Evolutionary conservation across 2,888 invertebrate species (phyloP).

Genomic region (Ornithoptera priamus): DNA sequence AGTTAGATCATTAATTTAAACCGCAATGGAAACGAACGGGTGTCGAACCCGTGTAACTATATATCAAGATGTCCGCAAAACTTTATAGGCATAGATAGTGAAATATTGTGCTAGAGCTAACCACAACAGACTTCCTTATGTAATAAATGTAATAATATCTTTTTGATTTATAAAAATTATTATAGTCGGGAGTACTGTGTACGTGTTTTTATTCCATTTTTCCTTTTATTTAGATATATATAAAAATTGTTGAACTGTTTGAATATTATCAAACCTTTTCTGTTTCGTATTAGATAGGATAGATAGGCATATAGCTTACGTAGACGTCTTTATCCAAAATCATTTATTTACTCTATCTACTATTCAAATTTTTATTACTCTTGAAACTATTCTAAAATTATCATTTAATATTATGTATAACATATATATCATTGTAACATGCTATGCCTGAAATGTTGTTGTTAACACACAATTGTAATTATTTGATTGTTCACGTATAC

Average conservation of each 20-base stretch:
- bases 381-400: neutral
- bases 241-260: too few species aligned
- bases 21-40: constrained; percentile 58
- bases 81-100: constrained; percentile 39
- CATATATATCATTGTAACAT: neutral
- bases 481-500: neutral
- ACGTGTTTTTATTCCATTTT: too few species aligned
- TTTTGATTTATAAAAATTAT: too few species aligned
- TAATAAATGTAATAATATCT: neutral
- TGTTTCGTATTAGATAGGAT: too few species aligned
- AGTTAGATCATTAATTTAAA: constrained; percentile 40
- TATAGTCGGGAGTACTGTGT: too few species aligned
- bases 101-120: constrained; percentile 43
- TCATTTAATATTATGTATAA: neutral
- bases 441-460: neutral
- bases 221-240: too few species aligned
- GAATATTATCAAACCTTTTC: too few species aligned
- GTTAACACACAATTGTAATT: neutral
- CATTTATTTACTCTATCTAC: too few species aligned
- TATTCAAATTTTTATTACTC: too few species aligned
- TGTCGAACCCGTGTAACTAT: constrained; percentile 48
- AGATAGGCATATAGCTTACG: too few species aligned
- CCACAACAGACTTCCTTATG: constrained; percentile 11
- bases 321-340: too few species aligned
- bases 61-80: constrained; percentile 45